These are phyloP conservation scores for Teinopalpus imperialis DNA, from an alignment of 2,888 invertebrate species.

Conservation along the genomic window DNA sequence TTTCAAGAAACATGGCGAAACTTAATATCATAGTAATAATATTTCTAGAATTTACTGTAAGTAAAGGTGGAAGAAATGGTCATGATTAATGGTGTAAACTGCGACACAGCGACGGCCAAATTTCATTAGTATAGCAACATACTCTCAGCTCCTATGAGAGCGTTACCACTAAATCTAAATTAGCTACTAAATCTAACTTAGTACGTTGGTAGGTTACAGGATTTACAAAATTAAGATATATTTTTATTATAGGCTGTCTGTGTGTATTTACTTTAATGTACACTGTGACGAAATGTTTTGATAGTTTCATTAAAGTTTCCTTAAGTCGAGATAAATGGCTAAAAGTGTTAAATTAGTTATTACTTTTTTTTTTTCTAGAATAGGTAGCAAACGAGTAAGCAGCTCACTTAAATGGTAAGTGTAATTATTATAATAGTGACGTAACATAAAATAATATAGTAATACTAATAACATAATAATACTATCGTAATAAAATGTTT, in stretches of 20 bases:
- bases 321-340: no score
- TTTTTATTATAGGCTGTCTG: constrained; percentile 13
- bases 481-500: no score
- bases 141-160: constrained; percentile 20
- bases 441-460: no score
- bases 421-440: no score
- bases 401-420: no score
- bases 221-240: constrained; percentile 23
- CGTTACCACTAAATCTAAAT: constrained; percentile 24
- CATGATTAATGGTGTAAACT: constrained; percentile 22
- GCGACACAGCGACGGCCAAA: constrained; percentile 22
- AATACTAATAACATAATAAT: no score
- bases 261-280: background rate
- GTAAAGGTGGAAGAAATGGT: constrained; percentile 25
- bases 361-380: no score
- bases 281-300: no score
- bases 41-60: constrained; percentile 17
- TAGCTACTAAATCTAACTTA: constrained; percentile 25
- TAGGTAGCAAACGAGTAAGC: no score
- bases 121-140: constrained; percentile 25
- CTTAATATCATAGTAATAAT: no score
- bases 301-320: no score
- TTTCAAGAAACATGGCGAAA: constrained; percentile 1
- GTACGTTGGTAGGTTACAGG: constrained; percentile 11
- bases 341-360: no score